These are phyloP conservation scores for Rhagophthalmus giganteus DNA, from an alignment of 2,888 invertebrate genomes.

Conservation along the genomic window DNA sequence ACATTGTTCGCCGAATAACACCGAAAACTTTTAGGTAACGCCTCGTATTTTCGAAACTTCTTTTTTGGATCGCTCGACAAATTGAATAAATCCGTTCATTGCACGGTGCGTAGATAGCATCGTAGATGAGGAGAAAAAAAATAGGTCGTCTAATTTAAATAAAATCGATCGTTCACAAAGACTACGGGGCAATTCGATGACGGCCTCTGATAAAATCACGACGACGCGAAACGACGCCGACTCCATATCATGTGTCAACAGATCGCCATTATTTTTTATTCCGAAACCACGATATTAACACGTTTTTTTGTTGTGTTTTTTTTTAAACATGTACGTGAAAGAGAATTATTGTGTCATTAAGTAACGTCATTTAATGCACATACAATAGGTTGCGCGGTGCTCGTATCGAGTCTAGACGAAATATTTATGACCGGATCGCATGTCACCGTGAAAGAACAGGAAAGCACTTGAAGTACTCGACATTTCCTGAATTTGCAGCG, in stretches of 20 bases:
- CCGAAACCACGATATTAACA: slow-evolving; percentile 7
- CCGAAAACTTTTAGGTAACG: no score
- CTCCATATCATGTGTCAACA: background rate
- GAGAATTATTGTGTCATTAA: slow-evolving; percentile 12
- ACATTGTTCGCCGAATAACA: no score
- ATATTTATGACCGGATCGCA: slow-evolving; percentile 44
- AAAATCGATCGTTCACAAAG: no score
- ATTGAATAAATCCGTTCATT: no score
- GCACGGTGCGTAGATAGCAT: no score
- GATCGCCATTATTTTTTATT: background rate
- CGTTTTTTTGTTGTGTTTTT: slow-evolving; percentile 5
- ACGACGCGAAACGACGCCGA: background rate
- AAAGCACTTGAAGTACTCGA: slow-evolving; percentile 45
- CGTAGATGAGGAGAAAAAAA: no score
- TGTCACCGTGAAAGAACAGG: slow-evolving; percentile 41
- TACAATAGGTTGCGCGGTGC: slow-evolving; percentile 3
- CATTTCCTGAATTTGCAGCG: slow-evolving; percentile 46
- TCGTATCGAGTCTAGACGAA: slow-evolving; percentile 20
- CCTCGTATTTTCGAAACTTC: no score
- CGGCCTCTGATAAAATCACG: no score
- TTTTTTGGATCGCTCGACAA: no score
- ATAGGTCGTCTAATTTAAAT: no score
- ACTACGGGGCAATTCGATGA: no score
- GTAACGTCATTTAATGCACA: slow-evolving; percentile 4
- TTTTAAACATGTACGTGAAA: slow-evolving; percentile 13